Evolutionary conservation across 2,113 vertebrate species (phyloP).

Genomic region (Dendropsophus ebraccatus): DNA sequence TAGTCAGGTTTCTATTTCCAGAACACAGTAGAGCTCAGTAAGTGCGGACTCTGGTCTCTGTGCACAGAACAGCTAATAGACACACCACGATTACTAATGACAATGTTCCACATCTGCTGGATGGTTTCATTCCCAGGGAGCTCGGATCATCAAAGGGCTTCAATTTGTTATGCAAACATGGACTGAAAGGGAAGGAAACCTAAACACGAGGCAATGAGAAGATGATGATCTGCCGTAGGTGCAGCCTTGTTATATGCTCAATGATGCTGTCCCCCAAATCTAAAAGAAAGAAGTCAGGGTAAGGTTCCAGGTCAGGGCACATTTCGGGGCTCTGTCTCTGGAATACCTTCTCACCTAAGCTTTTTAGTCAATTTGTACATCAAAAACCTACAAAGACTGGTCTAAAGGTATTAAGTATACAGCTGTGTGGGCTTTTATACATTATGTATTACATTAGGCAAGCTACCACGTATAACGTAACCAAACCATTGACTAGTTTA

Average conservation of each 20-base stretch:
- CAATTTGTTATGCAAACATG: slow-evolving; percentile 66
- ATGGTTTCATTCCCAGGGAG: slow-evolving; percentile 61
- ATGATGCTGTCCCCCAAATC: no score
- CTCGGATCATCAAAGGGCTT: slow-evolving; percentile 61
- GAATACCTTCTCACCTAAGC: no score
- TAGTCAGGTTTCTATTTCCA: not conserved
- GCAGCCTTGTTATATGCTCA: slow-evolving; percentile 61
- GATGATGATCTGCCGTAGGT: slow-evolving; percentile 58
- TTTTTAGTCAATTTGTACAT: no score
- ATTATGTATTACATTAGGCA: no score
- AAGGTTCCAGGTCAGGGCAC: no score
- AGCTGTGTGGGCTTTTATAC: no score
- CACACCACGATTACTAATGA: slow-evolving; percentile 63
- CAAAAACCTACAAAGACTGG: no score
- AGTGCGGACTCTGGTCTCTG: not conserved
- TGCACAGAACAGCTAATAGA: slow-evolving; percentile 38
- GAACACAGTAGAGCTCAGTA: not conserved
- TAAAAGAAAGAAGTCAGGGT: no score
- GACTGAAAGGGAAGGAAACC: slow-evolving; percentile 62
- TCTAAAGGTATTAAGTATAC: no score
- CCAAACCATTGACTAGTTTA: no score
- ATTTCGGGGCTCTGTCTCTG: no score
- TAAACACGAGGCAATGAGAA: slow-evolving; percentile 56
- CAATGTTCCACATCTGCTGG: slow-evolving; percentile 61
- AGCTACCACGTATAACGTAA: no score